Evolutionary conservation across 2,888 invertebrate species (phyloP).

Genomic region (Eupithecia tripunctaria): DNA sequence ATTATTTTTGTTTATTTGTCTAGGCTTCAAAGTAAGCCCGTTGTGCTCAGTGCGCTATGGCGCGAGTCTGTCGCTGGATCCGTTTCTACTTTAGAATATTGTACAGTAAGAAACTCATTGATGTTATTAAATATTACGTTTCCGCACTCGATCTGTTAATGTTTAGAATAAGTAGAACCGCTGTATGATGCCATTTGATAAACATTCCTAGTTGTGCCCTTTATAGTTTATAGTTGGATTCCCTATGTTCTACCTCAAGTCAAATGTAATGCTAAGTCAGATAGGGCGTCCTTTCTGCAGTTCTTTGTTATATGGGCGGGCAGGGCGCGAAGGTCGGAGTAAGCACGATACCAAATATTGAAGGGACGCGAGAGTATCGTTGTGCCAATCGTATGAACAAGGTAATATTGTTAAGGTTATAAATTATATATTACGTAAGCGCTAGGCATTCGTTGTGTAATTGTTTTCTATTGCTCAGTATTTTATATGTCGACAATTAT

Average conservation of each 20-base stretch:
- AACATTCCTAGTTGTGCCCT: constrained; percentile 82
- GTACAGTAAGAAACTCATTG: constrained; percentile 51
- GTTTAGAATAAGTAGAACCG: constrained; percentile 73
- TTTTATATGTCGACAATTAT: constrained; percentile 75
- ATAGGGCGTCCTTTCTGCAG: constrained; percentile 61
- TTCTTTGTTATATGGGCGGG: constrained; percentile 35
- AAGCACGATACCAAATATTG: constrained; percentile 73
- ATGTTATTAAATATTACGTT: constrained; percentile 50
- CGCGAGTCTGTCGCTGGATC: constrained; percentile 55
- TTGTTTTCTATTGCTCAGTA: constrained; percentile 84
- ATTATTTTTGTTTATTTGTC: constrained; percentile 72
- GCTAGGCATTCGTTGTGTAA: constrained; percentile 74
- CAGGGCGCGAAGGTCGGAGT: constrained; percentile 33
- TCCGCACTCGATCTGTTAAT: constrained; percentile 65
- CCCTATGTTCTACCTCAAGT: constrained; percentile 83
- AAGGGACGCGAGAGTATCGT: constrained; percentile 71
- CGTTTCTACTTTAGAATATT: constrained; percentile 56
- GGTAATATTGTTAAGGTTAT: constrained; percentile 80
- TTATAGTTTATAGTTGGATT: constrained; percentile 75
- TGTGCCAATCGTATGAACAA: constrained; percentile 81
- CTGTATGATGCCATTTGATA: constrained; percentile 79
- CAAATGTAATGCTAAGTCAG: constrained; percentile 78
- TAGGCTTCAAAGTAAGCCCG: constrained; percentile 59
- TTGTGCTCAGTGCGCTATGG: constrained; percentile 50
- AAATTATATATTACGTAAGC: constrained; percentile 77